These are phyloP conservation scores for Corvus moneduloides DNA, from an alignment of 2,113 vertebrate species.

Conservation along the genomic window DNA sequence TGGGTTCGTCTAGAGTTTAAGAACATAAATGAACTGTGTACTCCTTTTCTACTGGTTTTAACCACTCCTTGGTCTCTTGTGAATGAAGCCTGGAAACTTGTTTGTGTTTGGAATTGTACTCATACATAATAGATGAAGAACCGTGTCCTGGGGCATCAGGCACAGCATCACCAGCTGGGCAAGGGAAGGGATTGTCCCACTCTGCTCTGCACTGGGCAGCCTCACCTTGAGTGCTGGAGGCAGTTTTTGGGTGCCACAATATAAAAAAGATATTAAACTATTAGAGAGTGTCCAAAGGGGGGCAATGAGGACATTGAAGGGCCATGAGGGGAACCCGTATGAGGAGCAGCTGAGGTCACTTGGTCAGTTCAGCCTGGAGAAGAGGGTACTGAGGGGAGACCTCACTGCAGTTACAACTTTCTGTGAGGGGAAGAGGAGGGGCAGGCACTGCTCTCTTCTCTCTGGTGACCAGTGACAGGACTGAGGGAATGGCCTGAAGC, in stretches of 20 bases:
- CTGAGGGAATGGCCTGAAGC: neutral
- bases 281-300: neutral
- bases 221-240: fast-evolving
- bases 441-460: fast-evolving
- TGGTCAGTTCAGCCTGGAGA: neutral
- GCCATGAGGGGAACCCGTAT: fast-evolving
- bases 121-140: neutral
- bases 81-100: neutral
- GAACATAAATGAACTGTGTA: neutral
- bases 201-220: neutral
- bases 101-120: neutral
- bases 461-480: neutral
- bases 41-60: neutral
- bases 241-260: neutral
- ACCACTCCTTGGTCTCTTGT: neutral
- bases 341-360: fast-evolving
- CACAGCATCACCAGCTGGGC: fast-evolving
- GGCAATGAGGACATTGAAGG: neutral
- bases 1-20: neutral
- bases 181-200: fast-evolving
- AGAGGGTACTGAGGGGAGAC: neutral
- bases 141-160: neutral
- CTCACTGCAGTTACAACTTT: fast-evolving
- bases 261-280: fast-evolving
- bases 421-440: neutral